These are phyloP conservation scores for Crotophaga sulcirostris DNA, from an alignment of 2,113 vertebrate genomes.

Conservation along the genomic window DNA sequence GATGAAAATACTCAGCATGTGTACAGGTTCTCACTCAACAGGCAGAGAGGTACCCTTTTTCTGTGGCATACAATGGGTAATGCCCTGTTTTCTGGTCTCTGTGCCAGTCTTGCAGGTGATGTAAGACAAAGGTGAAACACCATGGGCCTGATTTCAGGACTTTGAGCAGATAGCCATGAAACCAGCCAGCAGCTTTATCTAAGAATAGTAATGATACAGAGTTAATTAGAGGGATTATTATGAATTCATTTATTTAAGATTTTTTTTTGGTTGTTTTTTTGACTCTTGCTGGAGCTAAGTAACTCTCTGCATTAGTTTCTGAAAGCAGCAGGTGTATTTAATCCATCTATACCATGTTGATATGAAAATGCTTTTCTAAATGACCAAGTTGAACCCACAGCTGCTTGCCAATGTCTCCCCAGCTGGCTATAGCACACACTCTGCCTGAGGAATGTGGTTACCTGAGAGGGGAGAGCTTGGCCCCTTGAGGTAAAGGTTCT, in stretches of 20 bases:
- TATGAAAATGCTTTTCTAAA: not conserved
- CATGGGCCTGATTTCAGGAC: not conserved
- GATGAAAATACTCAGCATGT: not conserved
- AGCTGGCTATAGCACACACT: not conserved
- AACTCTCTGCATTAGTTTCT: not conserved
- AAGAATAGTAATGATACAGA: slow-evolving; percentile 19
- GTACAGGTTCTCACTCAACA: not conserved
- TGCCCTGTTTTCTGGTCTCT: not conserved
- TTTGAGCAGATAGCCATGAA: not conserved
- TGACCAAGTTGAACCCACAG: not conserved
- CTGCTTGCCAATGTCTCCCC: not conserved
- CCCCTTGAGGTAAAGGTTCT: not conserved
- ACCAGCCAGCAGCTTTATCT: slow-evolving; percentile 39
- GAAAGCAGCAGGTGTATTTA: not conserved
- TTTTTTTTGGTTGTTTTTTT: not conserved
- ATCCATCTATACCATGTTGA: not conserved
- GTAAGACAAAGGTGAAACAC: not conserved
- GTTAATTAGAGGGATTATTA: slow-evolving; percentile 38
- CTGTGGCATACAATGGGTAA: not conserved
- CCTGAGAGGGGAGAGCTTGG: not conserved
- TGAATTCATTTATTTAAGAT: not conserved
- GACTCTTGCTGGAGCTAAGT: not conserved
- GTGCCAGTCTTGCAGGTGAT: not conserved
- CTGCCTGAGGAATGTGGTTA: not conserved
- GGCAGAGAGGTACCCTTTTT: not conserved